These are phyloP conservation scores for Achatina immaculata DNA, from an alignment of 1,140 invertebrate species.

Conservation along the genomic window DNA sequence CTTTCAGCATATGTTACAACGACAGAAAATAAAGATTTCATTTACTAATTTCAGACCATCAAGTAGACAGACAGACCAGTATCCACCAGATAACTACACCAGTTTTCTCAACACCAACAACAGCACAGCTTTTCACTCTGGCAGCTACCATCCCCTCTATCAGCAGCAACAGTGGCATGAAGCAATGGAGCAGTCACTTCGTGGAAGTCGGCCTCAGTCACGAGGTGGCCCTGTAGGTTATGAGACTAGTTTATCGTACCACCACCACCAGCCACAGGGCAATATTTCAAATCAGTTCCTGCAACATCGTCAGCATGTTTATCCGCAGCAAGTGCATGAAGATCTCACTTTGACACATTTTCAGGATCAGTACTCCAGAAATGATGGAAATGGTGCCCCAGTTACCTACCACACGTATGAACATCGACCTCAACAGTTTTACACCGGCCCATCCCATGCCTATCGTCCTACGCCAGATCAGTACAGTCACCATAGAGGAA, in stretches of 20 bases:
- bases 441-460: background rate
- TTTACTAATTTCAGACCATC: slow-evolving; percentile 19
- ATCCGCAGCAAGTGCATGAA: slow-evolving; percentile 7
- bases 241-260: background rate
- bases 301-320: slow-evolving; percentile 8
- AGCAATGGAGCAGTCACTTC: background rate
- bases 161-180: background rate
- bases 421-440: background rate
- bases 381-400: background rate
- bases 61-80: slow-evolving; percentile 9
- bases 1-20: too few relatives aligned
- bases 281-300: background rate
- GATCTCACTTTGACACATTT: background rate
- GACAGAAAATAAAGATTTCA: too few relatives aligned
- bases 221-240: background rate
- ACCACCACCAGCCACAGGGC: slow-evolving; percentile 8
- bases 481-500: slow-evolving; percentile 19
- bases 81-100: background rate
- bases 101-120: slow-evolving; percentile 16
- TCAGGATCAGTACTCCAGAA: background rate
- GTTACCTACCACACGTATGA: background rate
- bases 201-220: slow-evolving; percentile 7
- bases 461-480: slow-evolving; percentile 2
- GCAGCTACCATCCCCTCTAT: background rate
- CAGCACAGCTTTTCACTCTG: background rate